Conservation (phyloP, 2,113 vertebrate species). For the Sylvilagus bachmani region DNA sequence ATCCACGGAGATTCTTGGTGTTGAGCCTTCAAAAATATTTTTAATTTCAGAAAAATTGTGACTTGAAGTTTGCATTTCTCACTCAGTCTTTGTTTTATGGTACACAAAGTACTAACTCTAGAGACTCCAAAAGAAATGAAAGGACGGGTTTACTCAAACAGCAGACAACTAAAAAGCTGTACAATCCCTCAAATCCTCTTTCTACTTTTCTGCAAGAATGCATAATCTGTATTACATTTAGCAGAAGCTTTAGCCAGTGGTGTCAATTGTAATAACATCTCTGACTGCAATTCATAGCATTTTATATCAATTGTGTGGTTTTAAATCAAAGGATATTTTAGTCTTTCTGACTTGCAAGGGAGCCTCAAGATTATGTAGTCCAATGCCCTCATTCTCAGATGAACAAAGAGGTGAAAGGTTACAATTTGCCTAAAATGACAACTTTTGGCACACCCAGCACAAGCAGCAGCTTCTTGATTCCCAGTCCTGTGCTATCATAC, state of each 20-base stretch:
- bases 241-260: background rate
- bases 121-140: constrained; percentile 48
- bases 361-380: background rate
- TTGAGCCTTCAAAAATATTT: constrained; percentile 10
- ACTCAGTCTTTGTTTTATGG: constrained; percentile 28
- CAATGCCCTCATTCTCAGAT: background rate
- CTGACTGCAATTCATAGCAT: background rate
- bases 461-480: constrained; percentile 42
- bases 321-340: constrained; percentile 22
- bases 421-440: constrained; percentile 7
- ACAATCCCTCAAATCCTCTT: background rate
- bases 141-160: constrained; percentile 19
- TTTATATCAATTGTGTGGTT: background rate
- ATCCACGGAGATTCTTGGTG: constrained; percentile 8
- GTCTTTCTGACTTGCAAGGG: background rate
- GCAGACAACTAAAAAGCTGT: background rate
- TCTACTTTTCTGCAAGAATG: background rate
- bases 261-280: constrained; percentile 22
- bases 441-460: constrained; percentile 34
- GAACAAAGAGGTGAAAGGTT: background rate
- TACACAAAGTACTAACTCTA: background rate
- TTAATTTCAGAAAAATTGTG: constrained; percentile 46
- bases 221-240: constrained; percentile 20
- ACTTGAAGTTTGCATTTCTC: constrained; percentile 30
- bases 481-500: background rate